Base-by-base conservation (phyloP, 2,113 vertebrate species). In the Lycaon pictus region DNA sequence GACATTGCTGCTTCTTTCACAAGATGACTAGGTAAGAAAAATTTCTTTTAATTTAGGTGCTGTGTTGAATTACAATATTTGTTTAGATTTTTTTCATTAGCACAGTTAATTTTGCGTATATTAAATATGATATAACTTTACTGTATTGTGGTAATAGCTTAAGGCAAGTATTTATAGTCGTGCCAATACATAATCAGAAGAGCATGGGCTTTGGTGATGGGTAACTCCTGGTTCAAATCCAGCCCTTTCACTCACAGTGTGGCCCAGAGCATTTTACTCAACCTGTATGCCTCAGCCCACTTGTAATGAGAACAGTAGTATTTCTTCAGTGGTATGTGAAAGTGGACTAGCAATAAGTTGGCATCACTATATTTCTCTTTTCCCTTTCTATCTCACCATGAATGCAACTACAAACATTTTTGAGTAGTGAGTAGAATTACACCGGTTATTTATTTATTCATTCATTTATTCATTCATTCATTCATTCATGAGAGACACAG, bases 101-200 rank as follows among this genome's bases (percentile, higher is more conserved):
- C 32, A 43, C 35, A 72, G 56, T 93, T 94, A 27, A 80, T 37
- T 71, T 79, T 96, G 53, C 5, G 0, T 88, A 43, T 93, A 11
- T 58, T 37, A 65, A 76, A 10, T 88, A 15, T 93, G 23, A 72
- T 90, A 7, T 63, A 90, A 85, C 25, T n/a, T 93, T 11, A 23
- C 55, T 60, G 11, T 51, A 77, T 69, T 76, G 48, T 81, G 37
- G 32, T 63, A 11, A 72, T 35, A 83, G 48, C 5, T 63, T 48
- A 90, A 90, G n/a, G 62, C 69, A 90, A 32, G 16, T 77, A 32
- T 93, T 93, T 90, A 62, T n/a, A 85, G 71, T 80, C 25, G 43
- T 79, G 25, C 55, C 72, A 86, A 2, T 72, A 80, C 43, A 7
- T 72, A 56, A 93, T 85, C n/a, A 86, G 55, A 85, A 89, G 43